phyloP scores from a whole-genome alignment of 2,797 vertebrate genomes.

The Hyperoplus lanceolatus region DNA sequence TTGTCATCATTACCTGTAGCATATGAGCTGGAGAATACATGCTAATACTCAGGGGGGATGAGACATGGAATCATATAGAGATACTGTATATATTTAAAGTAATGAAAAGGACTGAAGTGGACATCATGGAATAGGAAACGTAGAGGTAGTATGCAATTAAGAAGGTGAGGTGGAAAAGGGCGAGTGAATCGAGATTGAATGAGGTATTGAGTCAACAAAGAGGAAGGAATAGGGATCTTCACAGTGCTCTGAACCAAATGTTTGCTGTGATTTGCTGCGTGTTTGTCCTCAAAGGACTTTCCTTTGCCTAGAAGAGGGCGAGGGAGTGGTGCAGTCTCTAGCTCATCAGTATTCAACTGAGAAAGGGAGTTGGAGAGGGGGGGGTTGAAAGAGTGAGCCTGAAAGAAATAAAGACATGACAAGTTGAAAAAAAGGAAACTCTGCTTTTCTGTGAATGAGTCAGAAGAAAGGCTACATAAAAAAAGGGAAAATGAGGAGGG shows the following conservation, averaged over 20 bases:
- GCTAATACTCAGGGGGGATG: background rate
- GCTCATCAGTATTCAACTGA: constrained; percentile 76
- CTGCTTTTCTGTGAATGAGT: constrained; percentile 66
- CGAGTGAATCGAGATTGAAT: constrained; percentile 49
- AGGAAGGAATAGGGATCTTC: constrained; percentile 43
- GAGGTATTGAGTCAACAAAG: constrained; percentile 57
- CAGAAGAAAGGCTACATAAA: constrained; percentile 17
- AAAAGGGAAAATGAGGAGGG: constrained; percentile 21
- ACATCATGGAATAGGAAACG: constrained; percentile 5
- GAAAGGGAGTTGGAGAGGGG: constrained; percentile 9
- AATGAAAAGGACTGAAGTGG: constrained; percentile 19
- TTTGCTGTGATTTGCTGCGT: constrained; percentile 51
- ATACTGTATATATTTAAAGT: background rate
- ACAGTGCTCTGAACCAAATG: constrained; percentile 52
- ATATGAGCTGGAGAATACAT: background rate
- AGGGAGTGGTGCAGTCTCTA: constrained; percentile 73
- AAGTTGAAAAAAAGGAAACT: constrained; percentile 36
- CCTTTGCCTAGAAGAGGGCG: constrained; percentile 55
- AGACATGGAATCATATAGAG: constrained; percentile 4
- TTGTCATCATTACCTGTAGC: constrained; percentile 1
- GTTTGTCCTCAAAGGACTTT: constrained; percentile 59
- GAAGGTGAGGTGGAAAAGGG: constrained; percentile 33
- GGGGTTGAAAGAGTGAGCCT: constrained; percentile 18
- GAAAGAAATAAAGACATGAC: constrained; percentile 44
- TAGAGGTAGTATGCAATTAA: constrained; percentile 45